A percentile compares a stretch with the other conserved stretches of the same genome.
phyloP scores from a whole-genome alignment of 2,113 vertebrate species.

The Cathartes aura region DNA sequence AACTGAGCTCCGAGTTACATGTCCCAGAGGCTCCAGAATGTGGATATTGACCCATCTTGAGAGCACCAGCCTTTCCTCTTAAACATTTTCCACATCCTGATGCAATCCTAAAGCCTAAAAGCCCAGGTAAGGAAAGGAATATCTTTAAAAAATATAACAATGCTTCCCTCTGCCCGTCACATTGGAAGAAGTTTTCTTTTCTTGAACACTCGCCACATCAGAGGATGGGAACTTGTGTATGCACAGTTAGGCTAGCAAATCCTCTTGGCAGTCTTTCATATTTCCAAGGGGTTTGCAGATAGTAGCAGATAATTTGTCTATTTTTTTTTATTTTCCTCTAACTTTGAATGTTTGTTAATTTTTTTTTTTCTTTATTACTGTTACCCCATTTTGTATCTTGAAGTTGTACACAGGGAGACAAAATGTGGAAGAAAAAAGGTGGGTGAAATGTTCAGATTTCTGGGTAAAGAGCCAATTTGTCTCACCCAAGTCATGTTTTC shows the following conservation, averaged over 20 bases:
- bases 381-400: not conserved
- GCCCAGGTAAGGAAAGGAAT: not conserved
- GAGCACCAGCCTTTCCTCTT: not conserved
- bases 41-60: not conserved
- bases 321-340: not conserved
- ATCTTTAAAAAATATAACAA: not conserved
- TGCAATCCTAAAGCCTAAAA: not conserved
- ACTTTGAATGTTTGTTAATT: not conserved
- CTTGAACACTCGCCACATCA: not conserved
- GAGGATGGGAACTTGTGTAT: not conserved
- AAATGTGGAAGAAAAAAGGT: not conserved
- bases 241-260: not conserved
- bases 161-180: not conserved
- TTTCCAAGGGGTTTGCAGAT: not conserved
- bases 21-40: not conserved
- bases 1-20: not conserved
- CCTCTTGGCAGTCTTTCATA: not conserved
- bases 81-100: not conserved
- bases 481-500: conserved; percentile 10
- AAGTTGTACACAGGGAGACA: not conserved
- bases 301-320: not conserved
- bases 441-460: not conserved
- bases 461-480: not conserved
- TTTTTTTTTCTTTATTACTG: not conserved
- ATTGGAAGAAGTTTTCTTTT: not conserved